Evolutionary conservation across 35 echinoderm and acorn worm genomes (phyloP), one percentile per base, ranked within the genome.

Genomic region (Heliocidaris tuberculata): DNA sequence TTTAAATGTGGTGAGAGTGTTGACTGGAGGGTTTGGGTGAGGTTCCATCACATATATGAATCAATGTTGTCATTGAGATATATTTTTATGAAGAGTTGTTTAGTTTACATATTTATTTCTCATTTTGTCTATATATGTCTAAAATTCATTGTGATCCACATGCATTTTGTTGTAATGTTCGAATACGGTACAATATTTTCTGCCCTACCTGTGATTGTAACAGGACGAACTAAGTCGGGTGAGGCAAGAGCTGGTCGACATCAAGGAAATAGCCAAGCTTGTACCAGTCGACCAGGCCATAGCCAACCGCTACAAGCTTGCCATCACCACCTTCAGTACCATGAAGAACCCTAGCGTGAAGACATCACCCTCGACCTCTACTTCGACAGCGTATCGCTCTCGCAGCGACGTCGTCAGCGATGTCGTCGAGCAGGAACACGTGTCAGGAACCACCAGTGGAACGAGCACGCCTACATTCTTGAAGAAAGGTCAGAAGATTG

Each of bases 191-290:
- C 4, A 85, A 19, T 29, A 85, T 85, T 85, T 4, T 85, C n/a
- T 85, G 15, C 70, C 15, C 59, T 19, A 60, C 59, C 59, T 60
- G 59, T 12, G 59, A 9, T 15, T 60, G 59, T 10, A 31, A 42
- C 87, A 89, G 87, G 87, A 89, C 8, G 87, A 89, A 48, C 29
- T 89, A n/a, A 42, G 87, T 89, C 31, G 87, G 29, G 13, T 89
- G 31, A 13, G 32, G 32, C 10, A 48, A 32, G 87, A 89, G 9
- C 12, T 89, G 32, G 87, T 89, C 13, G 87, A 89, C 32, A 89
- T 89, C 12, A 89, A 89, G 31, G 87, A 89, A 89, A 47, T 89
- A 6, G 32, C 32, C 31, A 89, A 42, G 17, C 87, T 89, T 47
- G 87, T 5, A 0, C 87, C 32, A 30, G 87, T 89, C 31, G 24